Conservation (phyloP, 2,113 vertebrate genomes). For the Beaufortia kweichowensis region DNA sequence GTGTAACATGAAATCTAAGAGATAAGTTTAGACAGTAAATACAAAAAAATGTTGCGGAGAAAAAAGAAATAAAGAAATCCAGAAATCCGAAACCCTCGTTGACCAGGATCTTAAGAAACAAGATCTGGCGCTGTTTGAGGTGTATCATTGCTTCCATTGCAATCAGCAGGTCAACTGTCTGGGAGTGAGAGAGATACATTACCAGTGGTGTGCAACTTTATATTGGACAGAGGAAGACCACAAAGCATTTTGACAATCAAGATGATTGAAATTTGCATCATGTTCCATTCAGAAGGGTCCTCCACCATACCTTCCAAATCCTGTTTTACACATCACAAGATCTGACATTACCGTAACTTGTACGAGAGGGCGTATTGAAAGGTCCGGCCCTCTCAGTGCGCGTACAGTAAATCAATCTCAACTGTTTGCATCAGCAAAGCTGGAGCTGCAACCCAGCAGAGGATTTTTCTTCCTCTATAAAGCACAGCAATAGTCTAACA, state of each 20-base stretch:
- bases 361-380: conserved; percentile 12
- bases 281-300: conserved; percentile 30
- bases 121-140: conserved; percentile 51
- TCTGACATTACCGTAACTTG: conserved; percentile 10
- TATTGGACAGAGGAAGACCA: conserved; percentile 47
- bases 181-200: conserved; percentile 54
- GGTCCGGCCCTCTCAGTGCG: conserved; percentile 25
- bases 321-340: background rate
- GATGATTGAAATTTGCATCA: conserved; percentile 42
- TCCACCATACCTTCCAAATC: conserved; percentile 8
- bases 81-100: conserved; percentile 48
- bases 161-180: conserved; percentile 57
- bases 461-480: conserved; percentile 26
- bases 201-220: conserved; percentile 54
- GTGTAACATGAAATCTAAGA: background rate
- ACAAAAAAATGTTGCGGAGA: background rate
- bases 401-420: conserved; percentile 46
- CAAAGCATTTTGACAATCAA: conserved; percentile 51
- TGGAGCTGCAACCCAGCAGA: conserved; percentile 46
- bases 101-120: conserved; percentile 59
- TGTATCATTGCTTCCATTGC: conserved; percentile 57
- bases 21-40: background rate
- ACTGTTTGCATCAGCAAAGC: conserved; percentile 51
- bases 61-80: conserved; percentile 13
- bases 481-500: background rate